Base-by-base conservation (phyloP, 1,140 invertebrate genomes). In the Zaprionus ghesquierei region DNA sequence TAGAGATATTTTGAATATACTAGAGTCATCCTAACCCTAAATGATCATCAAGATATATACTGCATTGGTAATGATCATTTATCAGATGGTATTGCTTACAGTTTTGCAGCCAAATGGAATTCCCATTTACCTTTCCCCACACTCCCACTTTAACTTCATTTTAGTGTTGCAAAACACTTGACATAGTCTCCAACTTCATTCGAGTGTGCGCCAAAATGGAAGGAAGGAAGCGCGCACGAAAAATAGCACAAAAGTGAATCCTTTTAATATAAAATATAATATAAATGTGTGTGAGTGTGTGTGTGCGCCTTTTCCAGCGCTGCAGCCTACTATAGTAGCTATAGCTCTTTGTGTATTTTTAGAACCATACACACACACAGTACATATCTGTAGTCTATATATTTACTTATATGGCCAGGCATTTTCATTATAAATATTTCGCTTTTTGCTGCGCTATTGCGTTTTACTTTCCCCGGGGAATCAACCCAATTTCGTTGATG, bases 201-300 rank as follows among this genome's bases (percentile, higher is more conserved):
- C 3, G n/a, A 15, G n/a, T 6, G 6, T 15, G n/a, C 0, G 33
- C 13, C 0, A 6, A 31, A 38, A 18, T 51, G 23, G 27, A 65
- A 65, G 31, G 15, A 18, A 38, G 23, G 27, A 65, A 65, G 31
- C 6, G 13, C 35, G 10, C 15, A 53, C 20, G 20, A 15, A 61
- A 68, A 61, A 62, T 55, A 12, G 33, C 66, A 56, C 51, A 63
- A 29, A 70, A 63, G 20, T 49, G 44, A 71, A 71, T 54, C 54
- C 54, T 65, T 71, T 66, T 58, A 44, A 53, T 65, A 29, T 53
- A 41, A 65, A 65, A 53, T 15, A 38, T 38, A 38, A n/a, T 8
- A 18, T 8, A 15, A 15, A 29, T 8, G 10, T 33, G 15, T 20
- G 6, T 20, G 41, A 20, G 18, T 46, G 18, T 12, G 10, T 51